Evolutionary conservation across 2,888 invertebrate genomes (phyloP), one percentile per base, ranked within the genome.

Genomic region (Lepeophtheirus nordmannii): DNA sequence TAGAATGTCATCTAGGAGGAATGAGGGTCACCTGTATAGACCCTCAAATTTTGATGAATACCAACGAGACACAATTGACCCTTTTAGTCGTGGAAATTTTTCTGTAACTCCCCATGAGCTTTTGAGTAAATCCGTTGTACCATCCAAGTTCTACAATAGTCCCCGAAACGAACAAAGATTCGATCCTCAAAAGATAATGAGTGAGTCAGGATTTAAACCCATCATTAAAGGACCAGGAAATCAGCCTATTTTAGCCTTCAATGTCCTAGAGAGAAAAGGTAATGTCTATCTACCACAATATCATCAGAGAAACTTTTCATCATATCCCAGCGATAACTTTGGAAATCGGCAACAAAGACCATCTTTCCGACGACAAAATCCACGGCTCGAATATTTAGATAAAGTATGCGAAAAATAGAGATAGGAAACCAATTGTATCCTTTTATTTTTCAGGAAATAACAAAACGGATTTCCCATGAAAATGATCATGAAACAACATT

Each of bases 141-240:
- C 53, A 14, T 17, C 53, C 17, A n/a, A 14, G 17, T 5, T 5
- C 17, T 17, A 5, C 2, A 17, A 46, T 46, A 46, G 17, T 46
- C 53, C 53, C 8, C 53, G 8, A 17, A 17, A 14, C 5, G 53
- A 46, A 17, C 14, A 46, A n/a, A 46, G 53, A 46, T 46, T 46
- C 53, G 53, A 46, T 17, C 53, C 53, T 3, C 53, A n/a, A n/a
- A 46, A 46, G 53, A 46, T 46, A 5, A 46, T 5, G n/a, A 46
- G 53, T 46, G 53, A 46, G 53, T 46, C 53, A 17, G 53, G 53
- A n/a, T 46, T 46, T 17, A 46, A 46, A 17, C 53, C 53, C 17
- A 46, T 46, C 17, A 17, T 46, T 46, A 46, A 46, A 17, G 53
- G 53, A 14, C 53, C 53, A 46, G 53, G 53, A 8, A 46, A 46